Evolutionary conservation across 2,888 invertebrate genomes (phyloP).

Genomic region (Ophion obscuratus): DNA sequence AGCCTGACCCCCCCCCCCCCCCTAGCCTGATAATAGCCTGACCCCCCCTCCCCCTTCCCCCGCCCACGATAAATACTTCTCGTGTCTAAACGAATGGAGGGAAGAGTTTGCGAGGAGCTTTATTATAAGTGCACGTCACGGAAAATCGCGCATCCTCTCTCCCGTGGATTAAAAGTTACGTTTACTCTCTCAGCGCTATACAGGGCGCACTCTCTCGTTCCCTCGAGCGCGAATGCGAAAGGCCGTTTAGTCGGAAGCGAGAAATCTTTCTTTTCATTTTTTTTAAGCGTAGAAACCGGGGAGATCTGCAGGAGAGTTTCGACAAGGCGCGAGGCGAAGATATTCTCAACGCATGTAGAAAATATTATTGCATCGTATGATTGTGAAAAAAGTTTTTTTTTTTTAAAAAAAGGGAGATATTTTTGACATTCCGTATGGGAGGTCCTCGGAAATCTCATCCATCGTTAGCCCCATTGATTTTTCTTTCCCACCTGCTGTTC

Average conservation of each 20-base stretch:
- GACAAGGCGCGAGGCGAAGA: conserved; percentile 59
- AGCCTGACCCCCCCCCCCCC: too few relatives aligned
- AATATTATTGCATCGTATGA: neutral
- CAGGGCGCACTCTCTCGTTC: conserved; percentile 9
- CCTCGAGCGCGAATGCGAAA: conserved; percentile 55
- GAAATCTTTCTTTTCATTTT: conserved; percentile 67
- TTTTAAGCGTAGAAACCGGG: conserved; percentile 51
- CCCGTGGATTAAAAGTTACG: conserved; percentile 55
- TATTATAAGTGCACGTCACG: conserved; percentile 59
- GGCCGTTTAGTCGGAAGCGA: conserved; percentile 74
- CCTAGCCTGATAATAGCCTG: too few relatives aligned
- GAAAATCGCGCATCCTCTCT: conserved; percentile 65
- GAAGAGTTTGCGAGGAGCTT: conserved; percentile 42
- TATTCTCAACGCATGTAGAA: neutral
- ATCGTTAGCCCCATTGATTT: neutral
- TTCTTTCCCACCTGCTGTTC: neutral
- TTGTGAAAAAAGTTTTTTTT: neutral
- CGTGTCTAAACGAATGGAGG: conserved; percentile 32
- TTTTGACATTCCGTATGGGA: too few relatives aligned
- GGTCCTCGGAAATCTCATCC: too few relatives aligned
- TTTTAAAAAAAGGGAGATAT: neutral
- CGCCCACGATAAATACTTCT: neutral
- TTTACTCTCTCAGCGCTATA: conserved; percentile 46
- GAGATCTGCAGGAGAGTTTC: conserved; percentile 57
- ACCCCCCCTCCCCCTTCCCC: too few relatives aligned